Conservation (phyloP, 2,888 invertebrate genomes). For the Cantharis nigra region DNA sequence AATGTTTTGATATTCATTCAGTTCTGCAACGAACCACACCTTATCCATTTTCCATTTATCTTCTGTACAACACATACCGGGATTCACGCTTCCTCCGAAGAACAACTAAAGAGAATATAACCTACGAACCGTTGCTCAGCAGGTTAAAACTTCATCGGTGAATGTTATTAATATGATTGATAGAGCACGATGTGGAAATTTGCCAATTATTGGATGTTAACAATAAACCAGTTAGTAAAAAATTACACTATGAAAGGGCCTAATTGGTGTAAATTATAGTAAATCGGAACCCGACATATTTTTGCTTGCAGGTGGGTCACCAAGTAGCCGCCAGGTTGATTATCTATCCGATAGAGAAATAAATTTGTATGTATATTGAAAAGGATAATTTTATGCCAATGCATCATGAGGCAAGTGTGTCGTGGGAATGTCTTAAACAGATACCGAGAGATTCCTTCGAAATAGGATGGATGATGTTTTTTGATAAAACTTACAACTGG, state of each 20-base stretch:
- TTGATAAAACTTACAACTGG: constrained; percentile 49
- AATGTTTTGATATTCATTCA: constrained; percentile 17
- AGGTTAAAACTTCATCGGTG: background rate
- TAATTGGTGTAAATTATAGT: background rate
- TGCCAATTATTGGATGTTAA: background rate
- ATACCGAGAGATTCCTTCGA: constrained; percentile 41
- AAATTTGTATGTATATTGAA: background rate
- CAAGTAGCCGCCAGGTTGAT: constrained; percentile 24
- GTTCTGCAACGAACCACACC: constrained; percentile 36
- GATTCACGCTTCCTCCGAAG: constrained; percentile 28
- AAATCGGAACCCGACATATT: background rate
- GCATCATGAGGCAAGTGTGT: constrained; percentile 34
- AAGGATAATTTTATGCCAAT: constrained; percentile 24
- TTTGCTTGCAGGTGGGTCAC: constrained; percentile 22
- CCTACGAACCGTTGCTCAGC: constrained; percentile 6
- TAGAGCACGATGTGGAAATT: background rate
- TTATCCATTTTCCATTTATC: constrained; percentile 38
- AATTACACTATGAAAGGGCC: background rate
- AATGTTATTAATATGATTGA: constrained; percentile 2
- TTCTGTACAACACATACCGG: constrained; percentile 20
- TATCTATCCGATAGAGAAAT: background rate
- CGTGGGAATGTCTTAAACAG: constrained; percentile 44
- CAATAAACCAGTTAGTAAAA: background rate
- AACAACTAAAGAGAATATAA: constrained; percentile 15
- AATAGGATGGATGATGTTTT: constrained; percentile 45